Percentiles rank a stretch among this genome's conserved stretches.
phyloP scores from a whole-genome alignment of 2,888 invertebrate species.

The Acrobasis repandana region DNA sequence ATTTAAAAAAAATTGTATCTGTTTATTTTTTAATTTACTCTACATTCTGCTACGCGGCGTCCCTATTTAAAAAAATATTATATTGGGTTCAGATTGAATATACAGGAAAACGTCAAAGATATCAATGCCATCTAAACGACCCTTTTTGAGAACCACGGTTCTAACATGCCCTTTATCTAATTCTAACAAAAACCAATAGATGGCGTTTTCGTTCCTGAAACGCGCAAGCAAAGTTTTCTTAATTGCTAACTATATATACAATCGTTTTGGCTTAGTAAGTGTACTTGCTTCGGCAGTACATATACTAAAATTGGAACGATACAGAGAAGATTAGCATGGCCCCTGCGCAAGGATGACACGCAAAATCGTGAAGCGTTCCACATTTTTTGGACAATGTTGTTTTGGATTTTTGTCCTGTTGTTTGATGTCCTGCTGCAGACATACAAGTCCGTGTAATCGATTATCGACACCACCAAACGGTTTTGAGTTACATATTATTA shows the following conservation, averaged over 20 bases:
- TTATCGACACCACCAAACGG: too few species aligned
- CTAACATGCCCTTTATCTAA: neutral
- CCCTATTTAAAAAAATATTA: too few species aligned
- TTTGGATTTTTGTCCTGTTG: too few species aligned
- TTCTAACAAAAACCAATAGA: constrained; percentile 27
- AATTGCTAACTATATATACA: constrained; percentile 21
- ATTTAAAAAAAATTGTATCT: neutral
- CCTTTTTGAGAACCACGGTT: too few species aligned
- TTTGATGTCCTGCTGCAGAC: too few species aligned
- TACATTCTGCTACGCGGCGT: too few species aligned
- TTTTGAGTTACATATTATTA: too few species aligned
- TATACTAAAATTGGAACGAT: constrained; percentile 61
- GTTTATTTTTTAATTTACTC: too few species aligned
- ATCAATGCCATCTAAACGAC: too few species aligned
- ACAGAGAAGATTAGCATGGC: constrained; percentile 55
- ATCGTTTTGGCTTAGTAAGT: rapidly evolving
- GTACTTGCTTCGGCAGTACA: constrained; percentile 60
- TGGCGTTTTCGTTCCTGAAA: constrained; percentile 36
- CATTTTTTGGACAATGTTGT: constrained; percentile 40
- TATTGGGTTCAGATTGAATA: too few species aligned
- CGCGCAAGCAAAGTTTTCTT: constrained; percentile 34
- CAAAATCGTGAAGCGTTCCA: constrained; percentile 59
- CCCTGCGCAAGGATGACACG: constrained; percentile 64
- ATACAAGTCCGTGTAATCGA: too few species aligned
- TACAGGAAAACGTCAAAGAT: too few species aligned